Evolutionary conservation across 2,888 invertebrate species (phyloP), one percentile per base, ranked within the genome.

Genomic region (Tetragonisca angustula): DNA sequence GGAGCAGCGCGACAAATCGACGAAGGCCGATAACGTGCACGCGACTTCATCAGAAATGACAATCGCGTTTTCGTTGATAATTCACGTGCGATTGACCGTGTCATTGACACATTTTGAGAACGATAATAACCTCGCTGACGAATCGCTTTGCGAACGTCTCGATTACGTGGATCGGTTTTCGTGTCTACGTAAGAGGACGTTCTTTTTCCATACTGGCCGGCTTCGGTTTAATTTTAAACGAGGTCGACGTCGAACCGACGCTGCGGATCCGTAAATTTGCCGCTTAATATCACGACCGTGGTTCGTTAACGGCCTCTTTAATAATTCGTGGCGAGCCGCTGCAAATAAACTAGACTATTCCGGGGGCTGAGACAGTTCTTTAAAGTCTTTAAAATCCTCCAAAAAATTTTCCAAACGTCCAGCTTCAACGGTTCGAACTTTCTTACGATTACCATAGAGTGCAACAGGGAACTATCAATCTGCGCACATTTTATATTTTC

Each of bases 181-280:
- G 19, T 19, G 27, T 59, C 71, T 32, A 56, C 79, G 80, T 21
- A 52, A 65, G 65, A 52, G 52, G 32, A 36, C 43, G 43, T 71
- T 71, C 80, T 71, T 59, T 59, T 70, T 68, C 81, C 49, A 43
- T 69, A 71, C 78, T 73, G 77, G 90, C 89, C 88, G 88, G 80
- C 79, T 90, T 88, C 79, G 88, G 83, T 83, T 87, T 88, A 73
- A 91, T 87, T 74, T 85, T 89, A 79, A 80, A 81, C 77, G 70
- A 64, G 75, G 85, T 76, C 80, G 81, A 64, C 64, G 81, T 78
- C 75, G 76, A 75, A 52, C 85, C 69, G 43, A 79, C 84, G 52
- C 82, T 85, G 43, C 43, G 43, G 43, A 81, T 89, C 86, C 54
- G 24, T 77, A 79, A 90, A 79, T 86, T 81, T 83, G 71, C 83